phyloP scores from a whole-genome alignment of 2,797 vertebrate species.

The Pteronotus mesoamericanus region DNA sequence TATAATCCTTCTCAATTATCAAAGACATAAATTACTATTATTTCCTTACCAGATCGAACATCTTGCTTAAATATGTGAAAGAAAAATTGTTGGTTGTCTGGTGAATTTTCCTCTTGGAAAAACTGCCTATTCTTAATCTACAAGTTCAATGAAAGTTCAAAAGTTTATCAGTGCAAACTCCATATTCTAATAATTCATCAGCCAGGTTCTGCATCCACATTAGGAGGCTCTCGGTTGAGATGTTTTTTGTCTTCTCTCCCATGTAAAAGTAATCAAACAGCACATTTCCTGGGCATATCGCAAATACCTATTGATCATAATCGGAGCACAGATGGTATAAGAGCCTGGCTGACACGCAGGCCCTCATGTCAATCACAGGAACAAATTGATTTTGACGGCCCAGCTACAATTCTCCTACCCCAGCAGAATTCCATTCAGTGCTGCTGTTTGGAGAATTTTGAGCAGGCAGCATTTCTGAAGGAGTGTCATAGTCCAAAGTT shows the following conservation, averaged over 20 bases:
- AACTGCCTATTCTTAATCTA: constrained; percentile 79
- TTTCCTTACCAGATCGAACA: constrained; percentile 82
- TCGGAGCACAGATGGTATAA: constrained; percentile 64
- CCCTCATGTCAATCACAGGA: constrained; percentile 67
- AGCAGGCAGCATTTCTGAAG: constrained; percentile 69
- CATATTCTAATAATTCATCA: constrained; percentile 78
- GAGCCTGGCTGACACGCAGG: constrained; percentile 51
- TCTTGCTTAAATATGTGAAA: constrained; percentile 81
- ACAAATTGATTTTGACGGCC: constrained; percentile 59
- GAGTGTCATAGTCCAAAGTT: constrained; percentile 66
- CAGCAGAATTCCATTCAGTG: constrained; percentile 62
- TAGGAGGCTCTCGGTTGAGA: constrained; percentile 69
- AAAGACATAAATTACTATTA: constrained; percentile 85
- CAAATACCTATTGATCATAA: constrained; percentile 77
- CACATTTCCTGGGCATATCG: constrained; percentile 69
- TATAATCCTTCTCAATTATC: constrained; percentile 84
- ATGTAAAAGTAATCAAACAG: constrained; percentile 76
- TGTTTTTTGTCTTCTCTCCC: constrained; percentile 65
- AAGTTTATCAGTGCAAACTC: constrained; percentile 81
- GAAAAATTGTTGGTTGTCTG: constrained; percentile 85
- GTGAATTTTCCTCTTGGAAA: constrained; percentile 81
- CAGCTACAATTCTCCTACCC: constrained; percentile 51
- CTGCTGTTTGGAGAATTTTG: constrained; percentile 58
- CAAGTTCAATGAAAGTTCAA: constrained; percentile 85
- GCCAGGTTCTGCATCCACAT: constrained; percentile 67